phyloP scores from a whole-genome alignment of 2,113 vertebrate genomes.

The Dasyprocta punctata region DNA sequence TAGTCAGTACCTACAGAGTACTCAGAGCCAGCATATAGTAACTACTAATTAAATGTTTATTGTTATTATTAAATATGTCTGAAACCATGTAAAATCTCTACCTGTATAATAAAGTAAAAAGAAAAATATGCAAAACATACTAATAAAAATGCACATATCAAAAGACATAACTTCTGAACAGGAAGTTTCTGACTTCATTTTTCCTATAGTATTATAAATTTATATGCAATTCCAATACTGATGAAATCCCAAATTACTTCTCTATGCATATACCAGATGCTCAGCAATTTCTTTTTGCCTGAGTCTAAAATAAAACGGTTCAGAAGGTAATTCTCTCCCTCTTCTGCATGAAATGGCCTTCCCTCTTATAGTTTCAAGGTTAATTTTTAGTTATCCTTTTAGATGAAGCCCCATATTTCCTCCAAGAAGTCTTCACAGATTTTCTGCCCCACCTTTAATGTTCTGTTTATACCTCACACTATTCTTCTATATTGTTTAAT shows the following conservation, averaged over 20 bases:
- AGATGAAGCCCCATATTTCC: neutral
- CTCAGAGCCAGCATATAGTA: neutral
- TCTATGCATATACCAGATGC: neutral
- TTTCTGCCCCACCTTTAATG: neutral
- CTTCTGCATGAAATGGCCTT: neutral
- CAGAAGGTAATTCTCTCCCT: neutral
- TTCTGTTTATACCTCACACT: neutral
- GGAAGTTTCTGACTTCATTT: conserved; percentile 24
- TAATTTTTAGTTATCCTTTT: neutral
- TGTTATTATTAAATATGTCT: neutral
- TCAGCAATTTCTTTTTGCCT: conserved; percentile 45
- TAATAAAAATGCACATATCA: conserved; percentile 28
- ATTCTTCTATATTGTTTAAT: neutral
- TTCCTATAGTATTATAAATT: neutral
- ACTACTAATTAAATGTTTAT: conserved; percentile 7
- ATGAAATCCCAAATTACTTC: conserved; percentile 36
- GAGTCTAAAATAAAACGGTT: conserved; percentile 18
- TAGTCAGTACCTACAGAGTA: neutral
- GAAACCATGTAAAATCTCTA: neutral
- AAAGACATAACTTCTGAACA: neutral
- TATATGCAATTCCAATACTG: conserved; percentile 20
- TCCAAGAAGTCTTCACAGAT: neutral
- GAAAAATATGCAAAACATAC: neutral
- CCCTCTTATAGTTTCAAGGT: neutral
- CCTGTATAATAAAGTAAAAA: neutral